Evolutionary conservation across 2,888 invertebrate genomes (phyloP), one percentile per base, ranked within the genome.

Genomic region (Cremastinae sp.): DNA sequence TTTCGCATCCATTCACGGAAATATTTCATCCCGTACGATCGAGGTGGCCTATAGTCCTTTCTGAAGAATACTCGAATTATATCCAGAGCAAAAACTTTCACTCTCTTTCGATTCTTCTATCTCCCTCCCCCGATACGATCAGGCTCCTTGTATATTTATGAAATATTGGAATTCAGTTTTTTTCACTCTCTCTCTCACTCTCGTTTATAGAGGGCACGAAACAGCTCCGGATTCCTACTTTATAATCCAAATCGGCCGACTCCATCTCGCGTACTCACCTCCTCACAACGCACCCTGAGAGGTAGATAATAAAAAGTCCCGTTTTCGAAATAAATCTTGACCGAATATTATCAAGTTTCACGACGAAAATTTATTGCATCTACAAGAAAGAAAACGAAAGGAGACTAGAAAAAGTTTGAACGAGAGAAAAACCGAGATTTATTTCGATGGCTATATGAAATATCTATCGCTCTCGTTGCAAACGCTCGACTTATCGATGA

Each of bases 131-230:
- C 58, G 20, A 49, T 58, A 37, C 18, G 18, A 66, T 45, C 43
- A n/a, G 9, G 18, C 56, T 28, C 47, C 58, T 58, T 49, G 47
- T 68, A 47, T 47, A 49, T 68, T 66, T 66, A 66, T 71, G 71
- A 75, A 75, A 62, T 71, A 75, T 75, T 66, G 66, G 56, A 71
- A 61, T 71, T 58, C 41, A 49, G 55, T 71, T 56, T 59, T 59
- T 51, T 20, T 39, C 61, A 28, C 12, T 22, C 12, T 22, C 7
- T 66, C 45, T 56, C 47, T 35, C 12, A 3, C 45, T 37, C 56
- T n/a, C n/a, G 10, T 28, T 12, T 14, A 39, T 49, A 39, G 20
- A 9, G 55, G 39, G 18, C 22, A 12, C 18, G 4, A 9, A 20
- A 12, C 16, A 39, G 28, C 41, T 12, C 64, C 28, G 22, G 22